Evolutionary conservation across 2,888 invertebrate species (phyloP), one percentile per base, ranked within the genome.

Genomic region (Leptodirus hochenwartii): DNA sequence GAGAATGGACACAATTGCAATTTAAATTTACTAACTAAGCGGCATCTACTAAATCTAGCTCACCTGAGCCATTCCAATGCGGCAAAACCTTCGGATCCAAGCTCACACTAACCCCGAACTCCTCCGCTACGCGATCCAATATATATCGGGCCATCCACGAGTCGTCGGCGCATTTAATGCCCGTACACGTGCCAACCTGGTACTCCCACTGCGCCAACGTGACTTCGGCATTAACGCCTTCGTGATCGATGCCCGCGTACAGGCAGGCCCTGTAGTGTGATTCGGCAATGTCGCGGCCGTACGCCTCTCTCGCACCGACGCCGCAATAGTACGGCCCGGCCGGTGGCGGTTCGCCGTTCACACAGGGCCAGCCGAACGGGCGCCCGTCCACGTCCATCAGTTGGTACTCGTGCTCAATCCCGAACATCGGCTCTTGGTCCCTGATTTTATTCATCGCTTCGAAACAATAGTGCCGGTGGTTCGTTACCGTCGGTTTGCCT

Each of bases 251-350:
- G 4, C 85, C 87, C 16, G 81, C 73, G 46, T 71, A 84, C 9
- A 88, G 58, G 47, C 82, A 81, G 38, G 76, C 73, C 39, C 73
- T 64, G 52, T 64, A 70, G 39, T 84, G 81, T 2, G 81, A 74
- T 49, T 88, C 85, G 39, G 79, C 73, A 4, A 87, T 65, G 47
- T 84, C 82, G 31, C 87, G 63, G 1, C 78, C 84, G 39, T 71
- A 76, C 4, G 77, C 76, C 41, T 67, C 72, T 44, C 73, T 66
- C 1, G 79, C 73, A 4, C 85, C 85, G 1, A 78, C 77, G 20
- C 77, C 81, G 47, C 85, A 85, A 51, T 85, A 87, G 53, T 84
- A 85, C 0, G 79, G 78, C 2, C 80, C 77, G 16, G 71, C 69
- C 0, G 73, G 72, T 1, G 67, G 69, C 0, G 76, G 76, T 43